These are phyloP conservation scores for Pelochelys cantorii DNA, from an alignment of 2,797 vertebrate species.

Conservation along the genomic window DNA sequence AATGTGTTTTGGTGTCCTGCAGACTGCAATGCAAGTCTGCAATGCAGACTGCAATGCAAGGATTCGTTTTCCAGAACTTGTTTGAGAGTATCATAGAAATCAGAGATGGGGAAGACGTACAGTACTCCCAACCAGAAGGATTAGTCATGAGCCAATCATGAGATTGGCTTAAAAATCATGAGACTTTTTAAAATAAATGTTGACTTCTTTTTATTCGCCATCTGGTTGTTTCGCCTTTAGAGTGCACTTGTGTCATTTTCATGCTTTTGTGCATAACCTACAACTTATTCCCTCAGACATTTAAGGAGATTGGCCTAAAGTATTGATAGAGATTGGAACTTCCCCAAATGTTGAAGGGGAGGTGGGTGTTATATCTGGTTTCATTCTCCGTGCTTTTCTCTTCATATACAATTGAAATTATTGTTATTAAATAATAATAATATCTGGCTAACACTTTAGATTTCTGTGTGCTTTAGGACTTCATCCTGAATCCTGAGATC, in stretches of 20 bases:
- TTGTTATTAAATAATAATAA: not conserved
- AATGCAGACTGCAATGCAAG: not conserved
- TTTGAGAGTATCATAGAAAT: accelerated
- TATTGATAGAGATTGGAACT: not conserved
- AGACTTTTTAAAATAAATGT: not conserved
- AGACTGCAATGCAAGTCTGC: not conserved
- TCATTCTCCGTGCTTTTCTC: not conserved
- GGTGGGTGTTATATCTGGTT: not conserved
- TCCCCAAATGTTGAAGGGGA: not conserved
- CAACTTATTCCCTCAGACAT: not conserved
- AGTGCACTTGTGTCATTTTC: not conserved
- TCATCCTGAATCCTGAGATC: not conserved
- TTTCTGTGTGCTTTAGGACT: not conserved
- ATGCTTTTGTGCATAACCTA: not conserved
- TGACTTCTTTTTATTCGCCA: not conserved
- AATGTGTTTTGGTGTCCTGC: not conserved
- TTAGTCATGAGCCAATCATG: not conserved
- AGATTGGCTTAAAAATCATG: not conserved
- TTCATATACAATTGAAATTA: not conserved
- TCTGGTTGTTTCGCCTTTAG: not conserved
- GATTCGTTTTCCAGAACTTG: not conserved
- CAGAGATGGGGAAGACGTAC: not conserved
- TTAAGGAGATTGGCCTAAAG: not conserved
- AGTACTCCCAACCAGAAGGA: not conserved
- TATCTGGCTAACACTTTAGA: not conserved